A percentile compares a stretch with the other conserved stretches of the same genome.
Conservation (phyloP, 2,797 vertebrate genomes). For the Lacerta bilineata region DNA sequence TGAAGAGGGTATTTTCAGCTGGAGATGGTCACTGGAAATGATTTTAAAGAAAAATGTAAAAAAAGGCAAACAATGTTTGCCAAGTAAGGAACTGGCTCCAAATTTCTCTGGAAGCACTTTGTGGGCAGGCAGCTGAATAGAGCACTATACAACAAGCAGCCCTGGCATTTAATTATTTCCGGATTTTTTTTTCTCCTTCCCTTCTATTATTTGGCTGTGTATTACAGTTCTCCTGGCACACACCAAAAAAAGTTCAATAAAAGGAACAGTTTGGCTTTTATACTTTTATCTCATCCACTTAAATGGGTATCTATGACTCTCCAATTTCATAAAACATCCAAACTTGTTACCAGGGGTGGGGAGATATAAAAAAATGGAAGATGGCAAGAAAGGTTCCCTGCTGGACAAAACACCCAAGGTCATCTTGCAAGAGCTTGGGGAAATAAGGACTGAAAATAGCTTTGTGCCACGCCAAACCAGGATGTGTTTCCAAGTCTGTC, state of each 20-base stretch:
- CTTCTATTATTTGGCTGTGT: slow-evolving; percentile 53
- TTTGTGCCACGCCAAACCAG: not conserved
- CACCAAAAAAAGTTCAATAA: slow-evolving; percentile 55
- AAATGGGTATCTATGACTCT: not conserved
- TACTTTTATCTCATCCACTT: not conserved
- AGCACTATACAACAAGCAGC: slow-evolving; percentile 61
- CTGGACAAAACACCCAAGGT: not conserved
- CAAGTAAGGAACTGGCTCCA: slow-evolving; percentile 74
- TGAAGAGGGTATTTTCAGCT: slow-evolving; percentile 54
- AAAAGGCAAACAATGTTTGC: slow-evolving; percentile 65
- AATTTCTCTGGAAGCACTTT: slow-evolving; percentile 71
- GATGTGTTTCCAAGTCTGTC: not conserved
- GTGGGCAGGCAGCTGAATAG: slow-evolving; percentile 77
- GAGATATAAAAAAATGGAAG: not conserved
- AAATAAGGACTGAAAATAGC: not conserved
- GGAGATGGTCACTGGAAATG: slow-evolving; percentile 63
- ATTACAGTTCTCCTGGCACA: slow-evolving; percentile 49
- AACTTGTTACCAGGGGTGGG: accelerated
- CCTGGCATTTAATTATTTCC: slow-evolving; percentile 74
- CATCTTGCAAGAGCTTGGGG: not conserved
- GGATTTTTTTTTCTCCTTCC: not conserved
- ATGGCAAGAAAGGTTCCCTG: accelerated
- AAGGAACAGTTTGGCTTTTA: slow-evolving; percentile 49
- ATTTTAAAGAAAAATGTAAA: slow-evolving; percentile 41
- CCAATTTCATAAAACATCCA: not conserved